Base-by-base conservation (phyloP, 2,797 vertebrate species). In the Sylvilagus floridanus region DNA sequence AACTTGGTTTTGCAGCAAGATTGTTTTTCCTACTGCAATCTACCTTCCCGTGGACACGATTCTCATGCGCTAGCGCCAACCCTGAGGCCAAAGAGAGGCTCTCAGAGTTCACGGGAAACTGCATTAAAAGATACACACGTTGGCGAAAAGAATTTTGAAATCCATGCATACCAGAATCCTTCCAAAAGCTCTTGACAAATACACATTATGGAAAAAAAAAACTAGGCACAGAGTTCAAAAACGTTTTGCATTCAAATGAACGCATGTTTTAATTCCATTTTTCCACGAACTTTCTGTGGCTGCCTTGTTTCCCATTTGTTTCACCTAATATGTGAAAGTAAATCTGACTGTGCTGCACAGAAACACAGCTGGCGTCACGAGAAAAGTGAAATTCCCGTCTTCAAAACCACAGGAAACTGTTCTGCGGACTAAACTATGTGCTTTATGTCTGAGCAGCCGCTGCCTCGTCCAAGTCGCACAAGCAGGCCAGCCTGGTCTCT, bases 301-400 rank as follows among this genome's bases (percentile, higher is more conserved):
- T 57, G 21, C 54, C 54, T 57, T 57, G 54, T 7, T 22, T 79
- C 78, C 62, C 66, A 62, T 77, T 81, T 76, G 78, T 72, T 17
- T 78, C 47, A 32, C 62, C 54, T 72, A 72, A 13, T 1, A 2
- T 37, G 47, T 84, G 60, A 52, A 91, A 78, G 66, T 50, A 2
- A 66, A 86, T 35, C 78, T 84, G 89, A 91, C 52, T n/a, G 62
- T 2, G 37, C 54, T 62, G 26, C 86, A 54, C 57, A 54, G 47
- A 52, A 91, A 81, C 89, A 32, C n/a, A 62, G 84, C 17, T 4
- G 60, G n/a, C 66, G 47, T 84, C 30, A 68, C n/a, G 30, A 75
- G 42, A 63, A 65, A 73, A 30, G 42, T 35, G 5, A 63, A 84
- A 50, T 47, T 72, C 21, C 13, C 54, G 12, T 69, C 83, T 94